Conservation (phyloP, 2,888 invertebrate species). For the Protophormia terraenovae region DNA sequence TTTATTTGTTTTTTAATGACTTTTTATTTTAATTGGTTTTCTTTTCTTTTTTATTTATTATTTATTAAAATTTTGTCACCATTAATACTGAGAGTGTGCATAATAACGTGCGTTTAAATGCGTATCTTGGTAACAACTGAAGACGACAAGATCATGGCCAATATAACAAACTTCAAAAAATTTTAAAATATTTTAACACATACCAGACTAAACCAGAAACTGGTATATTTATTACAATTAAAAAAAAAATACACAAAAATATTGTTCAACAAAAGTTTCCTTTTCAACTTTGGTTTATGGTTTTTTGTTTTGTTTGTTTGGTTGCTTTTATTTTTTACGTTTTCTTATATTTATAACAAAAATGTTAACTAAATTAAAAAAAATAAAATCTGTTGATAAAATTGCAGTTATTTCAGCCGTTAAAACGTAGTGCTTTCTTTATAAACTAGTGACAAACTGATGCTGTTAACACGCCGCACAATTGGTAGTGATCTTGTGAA, state of each 20-base stretch:
- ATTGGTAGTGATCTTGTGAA: constrained; percentile 44
- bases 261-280: constrained; percentile 12
- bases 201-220: constrained; percentile 10
- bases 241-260: too few species aligned
- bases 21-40: neutral
- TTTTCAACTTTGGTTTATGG: neutral
- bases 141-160: constrained; percentile 46
- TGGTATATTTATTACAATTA: too few species aligned
- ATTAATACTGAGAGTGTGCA: neutral
- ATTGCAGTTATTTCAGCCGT: constrained; percentile 15
- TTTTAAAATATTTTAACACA: neutral
- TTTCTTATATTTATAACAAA: neutral
- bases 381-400: neutral
- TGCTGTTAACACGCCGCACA: constrained; percentile 55
- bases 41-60: neutral
- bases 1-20: neutral
- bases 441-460: constrained; percentile 64
- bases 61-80: neutral
- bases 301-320: constrained; percentile 2
- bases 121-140: constrained; percentile 49
- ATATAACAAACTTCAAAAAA: constrained; percentile 16
- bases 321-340: neutral
- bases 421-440: constrained; percentile 61
- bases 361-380: neutral
- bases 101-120: constrained; percentile 44